Conservation (phyloP, 1,140 invertebrate genomes). For the Pinna nobilis region DNA sequence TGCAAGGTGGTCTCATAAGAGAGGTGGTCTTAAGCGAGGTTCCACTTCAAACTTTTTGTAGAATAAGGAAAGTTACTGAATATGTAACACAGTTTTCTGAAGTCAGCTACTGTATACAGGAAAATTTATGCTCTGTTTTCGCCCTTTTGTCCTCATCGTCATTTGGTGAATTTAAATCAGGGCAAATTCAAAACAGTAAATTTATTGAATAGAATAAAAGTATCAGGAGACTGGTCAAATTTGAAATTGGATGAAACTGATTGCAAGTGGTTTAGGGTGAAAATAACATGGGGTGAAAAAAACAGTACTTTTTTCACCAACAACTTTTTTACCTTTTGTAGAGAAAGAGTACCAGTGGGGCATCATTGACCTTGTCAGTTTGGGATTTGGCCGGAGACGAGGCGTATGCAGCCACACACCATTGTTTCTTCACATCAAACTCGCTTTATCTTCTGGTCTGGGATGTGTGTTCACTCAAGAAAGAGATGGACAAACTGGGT, state of each 20-base stretch:
- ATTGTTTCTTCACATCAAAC: slow-evolving; percentile 61
- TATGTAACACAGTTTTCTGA: too few species aligned
- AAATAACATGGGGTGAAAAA: neutral
- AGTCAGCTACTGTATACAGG: too few species aligned
- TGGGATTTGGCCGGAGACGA: slow-evolving; percentile 65
- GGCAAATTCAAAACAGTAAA: neutral
- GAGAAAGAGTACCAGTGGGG: slow-evolving; percentile 13
- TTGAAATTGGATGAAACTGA: neutral
- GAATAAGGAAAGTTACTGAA: too few species aligned
- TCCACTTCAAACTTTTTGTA: neutral
- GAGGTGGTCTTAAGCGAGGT: neutral
- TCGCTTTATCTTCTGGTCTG: slow-evolving; percentile 66
- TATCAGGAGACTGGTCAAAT: neutral
- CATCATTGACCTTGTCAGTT: slow-evolving; percentile 47
- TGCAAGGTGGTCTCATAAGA: neutral
- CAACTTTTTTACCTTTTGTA: slow-evolving; percentile 22
- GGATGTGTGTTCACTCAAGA: slow-evolving; percentile 62
- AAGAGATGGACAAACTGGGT: slow-evolving; percentile 54
- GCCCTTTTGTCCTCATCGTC: neutral
- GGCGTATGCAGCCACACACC: slow-evolving; percentile 57
- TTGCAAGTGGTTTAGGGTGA: neutral
- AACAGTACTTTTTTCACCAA: neutral
- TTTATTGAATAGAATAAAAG: neutral
- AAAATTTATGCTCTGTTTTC: neutral
- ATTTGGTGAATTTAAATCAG: neutral